A percentile compares a stretch with the other conserved stretches of the same genome.
Conservation (phyloP, 1,140 invertebrate genomes). For the Medauroidea extradentata region DNA sequence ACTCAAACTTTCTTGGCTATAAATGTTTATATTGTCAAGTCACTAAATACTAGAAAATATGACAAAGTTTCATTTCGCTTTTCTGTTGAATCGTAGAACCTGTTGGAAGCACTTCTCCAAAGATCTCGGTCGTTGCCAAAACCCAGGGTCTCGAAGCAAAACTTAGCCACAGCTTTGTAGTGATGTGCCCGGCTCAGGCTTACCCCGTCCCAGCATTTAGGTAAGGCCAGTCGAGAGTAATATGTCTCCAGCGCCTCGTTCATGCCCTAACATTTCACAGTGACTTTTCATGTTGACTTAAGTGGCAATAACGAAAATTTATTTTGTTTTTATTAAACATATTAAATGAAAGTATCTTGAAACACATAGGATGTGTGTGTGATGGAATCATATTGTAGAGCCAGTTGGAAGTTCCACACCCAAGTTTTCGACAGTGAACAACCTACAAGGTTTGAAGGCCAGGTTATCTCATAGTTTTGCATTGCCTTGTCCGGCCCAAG, state of each 20-base stretch:
- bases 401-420: constrained; percentile 51
- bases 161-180: constrained; percentile 41
- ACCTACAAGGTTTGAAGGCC: constrained; percentile 31
- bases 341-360: too few species aligned
- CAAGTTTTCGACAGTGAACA: constrained; percentile 48
- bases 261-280: too few species aligned
- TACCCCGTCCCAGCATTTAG: constrained; percentile 68
- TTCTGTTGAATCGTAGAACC: constrained; percentile 57
- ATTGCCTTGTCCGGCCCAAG: constrained; percentile 52
- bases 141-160: constrained; percentile 33
- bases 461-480: constrained; percentile 38
- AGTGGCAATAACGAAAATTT: too few species aligned
- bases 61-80: too few species aligned
- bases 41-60: too few species aligned
- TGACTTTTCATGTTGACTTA: too few species aligned
- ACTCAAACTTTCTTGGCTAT: too few species aligned
- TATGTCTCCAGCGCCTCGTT: too few species aligned
- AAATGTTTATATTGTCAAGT: too few species aligned
- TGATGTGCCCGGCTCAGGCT: constrained; percentile 63
- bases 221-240: too few species aligned
- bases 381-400: constrained; percentile 40
- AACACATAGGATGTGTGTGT: too few species aligned
- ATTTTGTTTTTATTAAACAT: too few species aligned
- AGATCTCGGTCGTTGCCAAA: constrained; percentile 54
- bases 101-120: constrained; percentile 66